phyloP scores from a whole-genome alignment of 2,888 invertebrate species.

The Sinhomidia bicolor region DNA sequence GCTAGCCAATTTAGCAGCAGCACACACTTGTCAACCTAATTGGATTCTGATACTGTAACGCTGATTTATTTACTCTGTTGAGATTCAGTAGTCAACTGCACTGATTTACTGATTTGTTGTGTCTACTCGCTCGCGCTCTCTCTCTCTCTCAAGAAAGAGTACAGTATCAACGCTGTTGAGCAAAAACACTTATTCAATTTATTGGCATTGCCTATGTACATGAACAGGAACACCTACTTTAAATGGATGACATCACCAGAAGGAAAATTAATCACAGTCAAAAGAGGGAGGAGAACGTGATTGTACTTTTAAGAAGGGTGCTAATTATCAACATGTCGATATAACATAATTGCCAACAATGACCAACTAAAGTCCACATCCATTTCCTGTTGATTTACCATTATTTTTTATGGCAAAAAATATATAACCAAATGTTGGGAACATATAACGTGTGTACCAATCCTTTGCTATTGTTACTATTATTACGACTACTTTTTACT shows the following conservation, averaged over 20 bases:
- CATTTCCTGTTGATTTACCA: background rate
- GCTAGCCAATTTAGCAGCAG: background rate
- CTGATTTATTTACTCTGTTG: background rate
- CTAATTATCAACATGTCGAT: constrained; percentile 36
- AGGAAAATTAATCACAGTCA: constrained; percentile 4
- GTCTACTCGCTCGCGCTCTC: no score
- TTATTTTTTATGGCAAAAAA: no score
- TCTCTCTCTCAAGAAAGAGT: no score
- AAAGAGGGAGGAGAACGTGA: background rate
- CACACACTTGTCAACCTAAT: background rate
- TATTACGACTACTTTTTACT: background rate
- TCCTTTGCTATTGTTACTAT: background rate
- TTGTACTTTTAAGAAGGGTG: constrained; percentile 9
- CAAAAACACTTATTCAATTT: no score
- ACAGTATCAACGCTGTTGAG: no score
- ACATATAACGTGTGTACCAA: no score
- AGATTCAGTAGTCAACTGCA: background rate
- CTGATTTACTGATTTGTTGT: background rate
- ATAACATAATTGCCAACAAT: constrained; percentile 13
- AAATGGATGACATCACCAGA: background rate
- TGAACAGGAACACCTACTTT: background rate
- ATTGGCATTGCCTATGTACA: no score
- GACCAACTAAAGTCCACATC: background rate
- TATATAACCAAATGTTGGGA: no score
- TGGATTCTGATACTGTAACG: background rate